Evolutionary conservation across 2,888 invertebrate genomes (phyloP), one percentile per base, ranked within the genome.

Genomic region (Abrostola triplasia): DNA sequence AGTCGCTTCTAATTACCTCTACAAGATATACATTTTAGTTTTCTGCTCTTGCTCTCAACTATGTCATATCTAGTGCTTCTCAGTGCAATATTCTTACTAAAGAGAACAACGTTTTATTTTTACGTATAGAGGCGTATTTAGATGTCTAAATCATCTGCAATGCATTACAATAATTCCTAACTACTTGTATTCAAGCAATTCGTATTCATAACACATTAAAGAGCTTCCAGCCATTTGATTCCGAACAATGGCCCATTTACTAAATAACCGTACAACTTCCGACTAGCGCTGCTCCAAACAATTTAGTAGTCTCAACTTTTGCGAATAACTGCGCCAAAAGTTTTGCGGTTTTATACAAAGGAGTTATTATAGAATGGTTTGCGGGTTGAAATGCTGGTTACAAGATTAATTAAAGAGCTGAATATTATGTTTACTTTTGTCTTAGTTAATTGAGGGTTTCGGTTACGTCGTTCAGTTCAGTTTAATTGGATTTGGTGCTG

Each of bases 181-280:
- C 24, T 13, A 10, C 38, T 42, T 55, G 5, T 73, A 64, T 37
- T 48, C 7, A 42, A 24, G 8, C 47, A 35, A 67, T 67, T 56
- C 58, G 11, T 42, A 70, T 71, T 67, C 55, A 62, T 55, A 62
- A 48, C 51, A 51, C 63, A 54, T 56, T 61, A 57, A 56, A 35
- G 40, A 63, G 60, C 42, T 79, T 71, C 59, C 58, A 53, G 51
- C 55, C 59, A 40, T 61, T 76, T 76, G 73, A 72, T 59, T 75
- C 6, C 71, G 44, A 71, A 79, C 67, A 74, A 76, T 72, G 24
- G 55, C 41, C 67, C 62, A 62, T 76, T 76, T 72, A 62, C 47
- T 59, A 49, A 63, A 66, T 63, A 60, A 59, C 44, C 36, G 24
- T 61, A 59, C 61, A 49, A 70, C 53, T 76, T 66, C 66, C 44